Evolutionary conservation across 1,140 invertebrate species (phyloP), one percentile per base, ranked within the genome.

Genomic region (Linepithema humile): DNA sequence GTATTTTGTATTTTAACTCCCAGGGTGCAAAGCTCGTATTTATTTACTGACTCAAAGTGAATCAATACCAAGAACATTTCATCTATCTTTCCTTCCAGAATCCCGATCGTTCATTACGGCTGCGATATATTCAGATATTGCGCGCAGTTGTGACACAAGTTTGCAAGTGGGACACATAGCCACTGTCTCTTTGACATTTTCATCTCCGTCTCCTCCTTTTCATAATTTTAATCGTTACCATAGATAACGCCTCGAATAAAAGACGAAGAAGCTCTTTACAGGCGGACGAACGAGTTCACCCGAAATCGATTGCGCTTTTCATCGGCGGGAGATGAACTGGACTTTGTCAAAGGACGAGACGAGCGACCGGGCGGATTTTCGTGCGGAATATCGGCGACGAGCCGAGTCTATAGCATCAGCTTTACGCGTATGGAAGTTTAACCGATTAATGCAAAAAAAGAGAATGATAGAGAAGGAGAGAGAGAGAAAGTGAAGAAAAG

Each of bases 381-480:
- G 45, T 48, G n/a, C n/a, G 53, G 72, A 88, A 85, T 85, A 78
- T 85, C 82, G 23, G 23, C 83, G 23, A 23, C 55, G 40, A 72
- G 38, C 50, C 3, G 64, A 64, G 35, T 80, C 64, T 53, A 55
- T 43, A 26, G 64, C 64, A 35, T 80, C 64, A 69, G 64, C 26
- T 80, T 80, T 80, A 80, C 64, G 38, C 73, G 65, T 59, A 55
- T 48, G 88, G 87, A 86, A 88, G 83, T 88, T 89, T 86, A 86
- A 60, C 57, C 32, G 80, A 60, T 89, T 89, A 86, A 86, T 86
- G 78, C 60, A 62, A 87, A 60, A 64, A 85, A 73, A 73, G 57
- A 38, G 43, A 5, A 82, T 12, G 17, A 43, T 3, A 43, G 26
- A 50, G 3, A 3, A 6, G 26, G n/a, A 23, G 23, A 32, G 12